Evolutionary conservation across 1,140 invertebrate genomes (phyloP).

Genomic region (Pseudachorutes palmiensis): DNA sequence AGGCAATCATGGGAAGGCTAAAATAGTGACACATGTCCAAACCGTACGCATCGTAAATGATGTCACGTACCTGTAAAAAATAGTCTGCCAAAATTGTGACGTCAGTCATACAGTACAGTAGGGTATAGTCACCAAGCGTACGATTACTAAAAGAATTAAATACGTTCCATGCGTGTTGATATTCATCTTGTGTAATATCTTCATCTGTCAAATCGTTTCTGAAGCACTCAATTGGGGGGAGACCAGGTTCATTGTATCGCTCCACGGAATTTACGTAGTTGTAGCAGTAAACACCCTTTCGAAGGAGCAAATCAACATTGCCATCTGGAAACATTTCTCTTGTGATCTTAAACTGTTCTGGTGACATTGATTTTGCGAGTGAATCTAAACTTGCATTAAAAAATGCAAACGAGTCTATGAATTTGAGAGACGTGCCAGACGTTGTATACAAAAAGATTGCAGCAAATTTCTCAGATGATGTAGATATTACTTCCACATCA

Average conservation of each 20-base stretch:
- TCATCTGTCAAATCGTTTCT: conserved; percentile 16
- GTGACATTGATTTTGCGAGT: conserved; percentile 5
- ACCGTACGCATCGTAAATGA: conserved; percentile 14
- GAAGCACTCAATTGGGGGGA: conserved; percentile 25
- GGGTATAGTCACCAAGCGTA: conserved; percentile 38
- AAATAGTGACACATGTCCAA: conserved; percentile 40
- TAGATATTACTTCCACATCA: not conserved
- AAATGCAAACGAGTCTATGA: conserved; percentile 21
- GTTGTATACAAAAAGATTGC: not conserved
- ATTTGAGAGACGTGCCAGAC: not conserved
- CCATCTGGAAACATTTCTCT: not conserved
- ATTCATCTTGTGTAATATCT: conserved; percentile 25
- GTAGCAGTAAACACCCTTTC: conserved; percentile 18
- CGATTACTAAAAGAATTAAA: conserved; percentile 37
- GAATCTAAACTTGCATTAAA: conserved; percentile 3
- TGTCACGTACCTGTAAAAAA: conserved; percentile 38
- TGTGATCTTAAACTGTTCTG: conserved; percentile 4
- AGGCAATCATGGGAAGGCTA: conserved; percentile 38
- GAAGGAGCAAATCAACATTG: not conserved
- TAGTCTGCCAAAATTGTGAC: conserved; percentile 34
- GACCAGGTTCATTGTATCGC: conserved; percentile 30
- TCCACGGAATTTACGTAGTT: conserved; percentile 15
- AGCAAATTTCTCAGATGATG: not conserved
- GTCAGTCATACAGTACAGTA: conserved; percentile 38
- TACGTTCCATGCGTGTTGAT: conserved; percentile 35